These are phyloP conservation scores for Trogon melanurus DNA, from an alignment of 2,113 vertebrate genomes.

Conservation along the genomic window DNA sequence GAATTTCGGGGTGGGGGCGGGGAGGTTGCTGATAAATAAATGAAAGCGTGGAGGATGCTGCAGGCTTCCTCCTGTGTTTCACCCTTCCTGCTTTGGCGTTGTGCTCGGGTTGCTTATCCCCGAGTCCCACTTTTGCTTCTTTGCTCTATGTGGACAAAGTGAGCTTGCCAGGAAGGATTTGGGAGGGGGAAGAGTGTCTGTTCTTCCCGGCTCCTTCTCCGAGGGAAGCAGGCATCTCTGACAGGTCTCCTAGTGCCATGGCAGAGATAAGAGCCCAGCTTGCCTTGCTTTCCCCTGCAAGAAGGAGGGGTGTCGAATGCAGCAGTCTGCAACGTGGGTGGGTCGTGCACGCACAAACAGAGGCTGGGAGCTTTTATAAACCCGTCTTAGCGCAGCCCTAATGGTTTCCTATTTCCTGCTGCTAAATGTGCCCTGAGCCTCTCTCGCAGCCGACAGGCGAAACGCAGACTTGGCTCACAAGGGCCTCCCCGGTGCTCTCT, in stretches of 20 bases:
- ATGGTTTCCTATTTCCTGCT: neutral
- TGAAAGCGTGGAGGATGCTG: conserved; percentile 19
- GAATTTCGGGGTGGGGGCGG: neutral
- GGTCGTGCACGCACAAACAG: neutral
- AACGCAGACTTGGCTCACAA: accelerated
- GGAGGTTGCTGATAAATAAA: conserved; percentile 27
- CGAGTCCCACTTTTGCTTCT: neutral
- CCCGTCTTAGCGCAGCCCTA: neutral
- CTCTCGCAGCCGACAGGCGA: neutral
- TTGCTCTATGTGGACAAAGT: accelerated
- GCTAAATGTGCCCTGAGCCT: neutral
- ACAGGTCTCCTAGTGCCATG: neutral
- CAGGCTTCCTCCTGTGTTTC: neutral
- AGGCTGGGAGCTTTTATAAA: neutral
- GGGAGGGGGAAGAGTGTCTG: neutral
- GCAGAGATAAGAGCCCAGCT: neutral
- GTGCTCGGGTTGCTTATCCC: neutral
- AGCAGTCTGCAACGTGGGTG: neutral
- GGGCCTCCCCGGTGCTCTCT: neutral
- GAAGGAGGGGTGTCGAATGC: neutral
- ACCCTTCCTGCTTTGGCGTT: neutral
- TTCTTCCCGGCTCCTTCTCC: neutral
- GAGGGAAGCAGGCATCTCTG: neutral
- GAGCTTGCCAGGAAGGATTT: neutral
- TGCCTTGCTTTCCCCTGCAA: neutral